Percentiles rank a stretch among this genome's conserved stretches.
These are phyloP conservation scores for Neocrepidodera transversa DNA, from an alignment of 2,888 invertebrate genomes.

Conservation along the genomic window DNA sequence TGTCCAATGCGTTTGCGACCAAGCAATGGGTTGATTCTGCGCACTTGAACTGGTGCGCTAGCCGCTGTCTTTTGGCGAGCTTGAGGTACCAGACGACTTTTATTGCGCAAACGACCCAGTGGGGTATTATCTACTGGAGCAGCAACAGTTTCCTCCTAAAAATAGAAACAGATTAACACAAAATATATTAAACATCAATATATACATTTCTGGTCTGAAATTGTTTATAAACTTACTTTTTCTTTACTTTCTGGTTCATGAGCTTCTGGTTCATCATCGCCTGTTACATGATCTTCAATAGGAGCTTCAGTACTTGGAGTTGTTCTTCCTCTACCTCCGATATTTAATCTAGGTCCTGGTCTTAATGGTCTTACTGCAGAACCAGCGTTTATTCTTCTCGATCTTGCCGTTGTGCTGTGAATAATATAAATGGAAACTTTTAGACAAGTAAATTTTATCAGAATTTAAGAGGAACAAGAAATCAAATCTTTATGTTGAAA, in stretches of 20 bases:
- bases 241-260: conserved; percentile 50
- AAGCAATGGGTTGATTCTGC: conserved; percentile 66
- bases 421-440: background rate
- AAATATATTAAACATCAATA: conserved; percentile 1
- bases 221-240: conserved; percentile 51
- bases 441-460: background rate
- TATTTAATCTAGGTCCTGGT: conserved; percentile 71
- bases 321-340: conserved; percentile 63
- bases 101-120: conserved; percentile 58
- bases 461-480: too few species aligned
- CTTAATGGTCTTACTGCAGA: conserved; percentile 66
- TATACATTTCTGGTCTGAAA: background rate
- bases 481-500: too few species aligned
- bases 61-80: conserved; percentile 62
- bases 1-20: conserved; percentile 60
- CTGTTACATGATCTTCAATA: conserved; percentile 53
- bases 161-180: too few species aligned
- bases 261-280: conserved; percentile 54
- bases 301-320: conserved; percentile 61
- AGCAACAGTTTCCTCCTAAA: conserved; percentile 48
- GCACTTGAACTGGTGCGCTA: conserved; percentile 63
- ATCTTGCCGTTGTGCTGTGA: conserved; percentile 53
- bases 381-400: conserved; percentile 55
- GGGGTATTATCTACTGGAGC: conserved; percentile 55
- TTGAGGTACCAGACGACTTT: conserved; percentile 59